Evolutionary conservation across 1,140 invertebrate genomes (phyloP), one percentile per base, ranked within the genome.

Genomic region (Periplaneta americana): DNA sequence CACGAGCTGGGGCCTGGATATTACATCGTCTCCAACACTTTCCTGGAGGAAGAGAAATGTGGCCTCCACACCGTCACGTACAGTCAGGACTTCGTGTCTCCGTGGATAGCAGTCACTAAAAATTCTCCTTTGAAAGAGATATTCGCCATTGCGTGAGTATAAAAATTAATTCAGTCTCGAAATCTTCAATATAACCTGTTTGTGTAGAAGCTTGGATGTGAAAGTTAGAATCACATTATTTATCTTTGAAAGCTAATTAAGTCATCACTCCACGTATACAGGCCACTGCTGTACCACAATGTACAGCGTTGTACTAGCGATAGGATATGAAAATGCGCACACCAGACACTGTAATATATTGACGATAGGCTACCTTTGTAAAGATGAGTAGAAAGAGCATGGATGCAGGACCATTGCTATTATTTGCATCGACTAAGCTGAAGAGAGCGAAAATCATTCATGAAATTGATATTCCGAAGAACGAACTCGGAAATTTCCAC

Each of bases 41-140:
- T 76, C 75, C n/a, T 31, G 22, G 80, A 81, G 74, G 74, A 81
- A 13, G 80, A 81, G 80, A 81, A 81, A 22, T 81, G 80, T 66
- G 80, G 80, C 5, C 22, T 81, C 32, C 34, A 81, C 32, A 66
- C 35, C 32, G 35, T 81, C 66, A 32, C 36, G 6, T 37, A 34
- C 33, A 78, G 35, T 17, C 32, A 78, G 33, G 31, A 81, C 28
- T 66, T 81, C 22, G 36, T 75, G 33, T 66, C 78, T 74, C 80
- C 80, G 22, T 77, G 37, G 34, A 32, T 81, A 34, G 74, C 80
- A 17, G 37, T 81, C 6, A 31, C 33, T 5, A 81, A 77, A 28
- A n/a, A 76, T 17, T 79, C 80, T 37, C 57, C 80, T 2, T 81
- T 34, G 74, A 81, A 39, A 37, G 80, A 81, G 34, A 15, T 76